Evolutionary conservation across 2,113 vertebrate species (phyloP).

Genomic region (Pachyramphus minor): DNA sequence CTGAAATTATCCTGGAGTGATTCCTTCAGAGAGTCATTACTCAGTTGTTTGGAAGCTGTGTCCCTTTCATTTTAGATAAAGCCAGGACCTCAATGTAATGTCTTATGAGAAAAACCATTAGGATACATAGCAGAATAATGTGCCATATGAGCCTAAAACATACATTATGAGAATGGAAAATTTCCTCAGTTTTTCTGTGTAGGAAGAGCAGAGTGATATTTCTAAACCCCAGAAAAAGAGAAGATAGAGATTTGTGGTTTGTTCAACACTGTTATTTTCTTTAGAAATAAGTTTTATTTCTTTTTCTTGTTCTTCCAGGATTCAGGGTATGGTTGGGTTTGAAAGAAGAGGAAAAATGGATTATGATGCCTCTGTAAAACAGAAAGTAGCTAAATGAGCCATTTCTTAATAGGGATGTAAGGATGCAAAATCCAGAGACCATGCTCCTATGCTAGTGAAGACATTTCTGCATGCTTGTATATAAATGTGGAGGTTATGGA

Average conservation of each 20-base stretch:
- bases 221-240: neutral
- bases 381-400: neutral
- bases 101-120: neutral
- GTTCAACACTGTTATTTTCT: neutral
- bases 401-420: neutral
- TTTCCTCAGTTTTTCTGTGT: neutral
- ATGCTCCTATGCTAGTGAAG: neutral
- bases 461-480: neutral
- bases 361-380: neutral
- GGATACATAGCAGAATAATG: neutral
- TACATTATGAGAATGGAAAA: neutral
- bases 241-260: neutral
- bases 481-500: neutral
- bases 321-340: neutral
- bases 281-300: neutral
- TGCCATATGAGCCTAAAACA: neutral
- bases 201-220: neutral
- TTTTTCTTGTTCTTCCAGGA: neutral
- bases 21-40: slow-evolving; percentile 3
- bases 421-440: neutral
- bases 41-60: neutral
- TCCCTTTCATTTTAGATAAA: neutral
- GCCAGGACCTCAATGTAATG: neutral
- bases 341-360: neutral
- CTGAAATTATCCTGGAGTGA: neutral